Conservation (phyloP, 2,797 vertebrate species). For the Hyperoplus lanceolatus region DNA sequence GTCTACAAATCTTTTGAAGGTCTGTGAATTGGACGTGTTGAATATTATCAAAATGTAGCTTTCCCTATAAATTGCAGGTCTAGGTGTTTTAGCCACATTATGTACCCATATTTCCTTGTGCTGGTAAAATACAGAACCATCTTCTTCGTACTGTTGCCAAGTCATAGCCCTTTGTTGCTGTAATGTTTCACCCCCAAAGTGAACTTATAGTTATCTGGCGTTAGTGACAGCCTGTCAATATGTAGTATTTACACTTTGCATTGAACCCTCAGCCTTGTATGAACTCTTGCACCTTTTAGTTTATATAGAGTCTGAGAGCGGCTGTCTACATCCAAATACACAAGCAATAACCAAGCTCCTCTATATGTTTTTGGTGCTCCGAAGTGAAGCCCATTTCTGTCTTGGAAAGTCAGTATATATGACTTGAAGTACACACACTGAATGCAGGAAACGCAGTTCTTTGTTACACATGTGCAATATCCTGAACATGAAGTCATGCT, state of each 20-base stretch:
- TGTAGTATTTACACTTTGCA: constrained; percentile 49
- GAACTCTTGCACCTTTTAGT: constrained; percentile 25
- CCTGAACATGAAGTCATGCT: constrained; percentile 52
- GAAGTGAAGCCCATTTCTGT: constrained; percentile 23
- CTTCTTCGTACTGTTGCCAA: constrained; percentile 36
- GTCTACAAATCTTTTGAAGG: not conserved
- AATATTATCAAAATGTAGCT: not conserved
- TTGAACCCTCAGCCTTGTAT: constrained; percentile 30
- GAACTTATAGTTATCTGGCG: constrained; percentile 41
- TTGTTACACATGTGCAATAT: constrained; percentile 69
- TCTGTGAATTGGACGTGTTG: constrained; percentile 26
- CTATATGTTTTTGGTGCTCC: constrained; percentile 21
- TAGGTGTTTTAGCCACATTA: constrained; percentile 33
- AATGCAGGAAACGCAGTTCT: constrained; percentile 2
- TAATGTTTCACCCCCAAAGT: constrained; percentile 40
- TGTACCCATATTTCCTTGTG: not conserved
- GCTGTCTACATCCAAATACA: constrained; percentile 33
- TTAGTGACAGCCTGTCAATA: constrained; percentile 34
- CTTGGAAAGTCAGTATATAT: constrained; percentile 6
- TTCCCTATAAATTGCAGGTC: constrained; percentile 10
- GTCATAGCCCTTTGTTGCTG: constrained; percentile 35
- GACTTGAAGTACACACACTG: constrained; percentile 17
- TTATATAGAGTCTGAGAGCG: constrained; percentile 18
- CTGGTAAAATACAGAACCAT: constrained; percentile 19
- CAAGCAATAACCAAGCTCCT: constrained; percentile 64